phyloP scores from a whole-genome alignment of 2,113 vertebrate genomes.

The Euleptes europaea region DNA sequence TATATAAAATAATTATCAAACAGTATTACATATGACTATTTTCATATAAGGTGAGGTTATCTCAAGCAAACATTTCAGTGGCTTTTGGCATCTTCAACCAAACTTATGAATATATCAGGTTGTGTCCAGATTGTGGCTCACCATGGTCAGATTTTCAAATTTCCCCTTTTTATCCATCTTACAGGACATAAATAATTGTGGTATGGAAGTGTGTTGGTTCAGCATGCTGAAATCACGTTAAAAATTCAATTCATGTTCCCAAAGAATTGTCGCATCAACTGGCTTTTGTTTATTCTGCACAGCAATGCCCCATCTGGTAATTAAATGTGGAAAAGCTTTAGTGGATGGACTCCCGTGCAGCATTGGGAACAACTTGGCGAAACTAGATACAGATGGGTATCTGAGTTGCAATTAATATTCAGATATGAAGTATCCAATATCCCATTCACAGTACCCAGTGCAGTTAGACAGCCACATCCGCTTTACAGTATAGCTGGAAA shows the following conservation, averaged over 20 bases:
- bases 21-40: constrained; percentile 24
- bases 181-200: not conserved
- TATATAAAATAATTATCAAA: constrained; percentile 39
- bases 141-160: not conserved
- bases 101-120: not conserved
- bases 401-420: not conserved
- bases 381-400: not conserved
- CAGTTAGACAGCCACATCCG: not conserved
- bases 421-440: not conserved
- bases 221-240: not conserved
- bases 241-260: not conserved
- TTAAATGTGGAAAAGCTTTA: not conserved
- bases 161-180: not conserved
- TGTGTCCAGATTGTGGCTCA: not conserved
- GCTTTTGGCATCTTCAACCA: not conserved
- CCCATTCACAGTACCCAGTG: not conserved
- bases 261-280: not conserved
- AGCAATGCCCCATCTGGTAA: not conserved
- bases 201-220: not conserved
- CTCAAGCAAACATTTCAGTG: not conserved
- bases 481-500: not conserved
- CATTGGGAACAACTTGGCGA: not conserved
- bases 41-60: not conserved
- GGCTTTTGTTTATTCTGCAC: not conserved
- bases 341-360: not conserved